Conservation (phyloP, 2,888 invertebrate genomes). For the Dascillus cervinus region DNA sequence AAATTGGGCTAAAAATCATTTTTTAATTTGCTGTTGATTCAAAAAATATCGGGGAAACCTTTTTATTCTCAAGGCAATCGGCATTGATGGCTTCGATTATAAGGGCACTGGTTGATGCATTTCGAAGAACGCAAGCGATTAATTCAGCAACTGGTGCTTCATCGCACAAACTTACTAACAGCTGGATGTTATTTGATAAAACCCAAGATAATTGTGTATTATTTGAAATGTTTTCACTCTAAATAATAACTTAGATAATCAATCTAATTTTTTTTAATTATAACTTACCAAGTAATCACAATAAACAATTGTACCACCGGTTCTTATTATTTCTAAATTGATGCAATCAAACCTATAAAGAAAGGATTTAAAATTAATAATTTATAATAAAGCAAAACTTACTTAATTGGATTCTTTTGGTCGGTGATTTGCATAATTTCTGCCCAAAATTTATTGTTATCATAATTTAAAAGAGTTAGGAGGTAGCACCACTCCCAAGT, state of each 20-base stretch:
- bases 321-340: conserved; percentile 53
- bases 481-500: conserved; percentile 74
- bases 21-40: background rate
- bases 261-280: conserved; percentile 3
- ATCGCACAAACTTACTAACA: conserved; percentile 54
- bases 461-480: conserved; percentile 63
- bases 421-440: conserved; percentile 24
- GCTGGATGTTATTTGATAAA: conserved; percentile 62
- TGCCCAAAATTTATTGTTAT: conserved; percentile 61
- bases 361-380: no score
- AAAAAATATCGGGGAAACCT: conserved; percentile 27
- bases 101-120: conserved; percentile 60
- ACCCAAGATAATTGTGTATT: conserved; percentile 70
- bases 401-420: no score
- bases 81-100: conserved; percentile 65
- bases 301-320: conserved; percentile 23
- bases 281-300: conserved; percentile 70
- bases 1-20: conserved; percentile 53
- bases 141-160: conserved; percentile 63
- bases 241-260: conserved; percentile 1
- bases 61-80: conserved; percentile 50
- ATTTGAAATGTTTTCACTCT: conserved; percentile 63
- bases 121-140: conserved; percentile 51
- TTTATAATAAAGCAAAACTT: no score
- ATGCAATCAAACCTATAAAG: conserved; percentile 37